phyloP scores from a whole-genome alignment of 2,888 invertebrate species.

The Acronicta psi region DNA sequence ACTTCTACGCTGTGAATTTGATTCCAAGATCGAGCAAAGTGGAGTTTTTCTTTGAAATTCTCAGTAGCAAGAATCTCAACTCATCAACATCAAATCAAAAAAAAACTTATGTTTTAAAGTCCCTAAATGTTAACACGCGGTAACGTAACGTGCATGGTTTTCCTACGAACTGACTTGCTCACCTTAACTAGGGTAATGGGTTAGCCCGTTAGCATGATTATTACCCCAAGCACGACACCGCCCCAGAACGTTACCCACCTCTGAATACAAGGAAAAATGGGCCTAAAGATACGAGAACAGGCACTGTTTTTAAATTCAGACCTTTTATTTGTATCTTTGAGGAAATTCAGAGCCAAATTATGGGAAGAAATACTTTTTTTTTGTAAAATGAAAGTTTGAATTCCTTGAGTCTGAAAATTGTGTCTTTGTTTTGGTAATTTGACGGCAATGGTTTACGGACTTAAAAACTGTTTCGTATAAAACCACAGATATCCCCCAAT shows the following conservation, averaged over 20 bases:
- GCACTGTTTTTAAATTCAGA: slow-evolving; percentile 15
- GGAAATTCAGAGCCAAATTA: background rate
- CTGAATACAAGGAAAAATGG: slow-evolving; percentile 4
- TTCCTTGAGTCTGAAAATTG: no score
- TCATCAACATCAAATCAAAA: no score
- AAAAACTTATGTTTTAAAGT: no score
- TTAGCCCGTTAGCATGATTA: slow-evolving; percentile 47
- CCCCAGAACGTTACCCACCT: slow-evolving; percentile 16
- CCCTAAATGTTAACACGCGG: background rate
- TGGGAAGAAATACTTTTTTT: background rate
- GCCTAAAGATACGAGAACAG: slow-evolving; percentile 20
- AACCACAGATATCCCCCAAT: slow-evolving; percentile 60
- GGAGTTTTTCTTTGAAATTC: no score
- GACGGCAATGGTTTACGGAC: slow-evolving; percentile 13
- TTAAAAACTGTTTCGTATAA: slow-evolving; percentile 42
- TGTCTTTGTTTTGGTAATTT: slow-evolving; percentile 5
- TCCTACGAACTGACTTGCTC: slow-evolving; percentile 26
- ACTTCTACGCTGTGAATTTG: no score
- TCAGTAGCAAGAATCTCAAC: no score
- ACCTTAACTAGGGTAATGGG: slow-evolving; percentile 45
- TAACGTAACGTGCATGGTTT: slow-evolving; percentile 28
- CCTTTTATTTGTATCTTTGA: background rate
- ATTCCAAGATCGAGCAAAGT: no score
- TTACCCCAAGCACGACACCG: slow-evolving; percentile 47
- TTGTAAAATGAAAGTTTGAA: background rate